A percentile compares a stretch with the other conserved stretches of the same genome.
phyloP scores from a whole-genome alignment of 64 coral and sea anemone genomes.

The Acropora tenuis region DNA sequence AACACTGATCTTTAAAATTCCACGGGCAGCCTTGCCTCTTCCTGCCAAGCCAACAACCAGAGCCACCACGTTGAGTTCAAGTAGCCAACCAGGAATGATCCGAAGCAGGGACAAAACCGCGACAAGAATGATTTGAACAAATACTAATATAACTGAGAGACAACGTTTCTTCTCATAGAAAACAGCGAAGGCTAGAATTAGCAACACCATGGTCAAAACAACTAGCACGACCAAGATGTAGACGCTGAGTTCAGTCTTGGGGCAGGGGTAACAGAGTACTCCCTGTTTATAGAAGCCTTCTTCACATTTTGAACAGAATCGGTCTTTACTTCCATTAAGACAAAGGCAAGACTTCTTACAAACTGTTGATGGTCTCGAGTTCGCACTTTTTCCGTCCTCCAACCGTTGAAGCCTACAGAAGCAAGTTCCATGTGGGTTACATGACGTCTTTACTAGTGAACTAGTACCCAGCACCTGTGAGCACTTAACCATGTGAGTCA shows the following conservation, averaged over 20 bases:
- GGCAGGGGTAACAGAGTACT: constrained; percentile 59
- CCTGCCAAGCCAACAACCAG: constrained; percentile 72
- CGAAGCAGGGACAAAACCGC: constrained; percentile 57
- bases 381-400: neutral
- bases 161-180: constrained; percentile 17
- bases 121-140: constrained; percentile 63
- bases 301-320: constrained; percentile 79
- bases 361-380: neutral
- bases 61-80: constrained; percentile 65
- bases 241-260: constrained; percentile 26
- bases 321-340: constrained; percentile 49
- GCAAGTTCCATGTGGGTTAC: constrained; percentile 67
- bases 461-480: neutral
- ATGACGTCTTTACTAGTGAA: constrained; percentile 17
- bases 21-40: constrained; percentile 41
- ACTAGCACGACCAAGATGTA: constrained; percentile 41
- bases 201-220: constrained; percentile 6
- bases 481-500: constrained; percentile 71
- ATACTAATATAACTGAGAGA: neutral
- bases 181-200: neutral
- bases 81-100: constrained; percentile 78
- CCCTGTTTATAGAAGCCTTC: constrained; percentile 67
- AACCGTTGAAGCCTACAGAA: neutral
- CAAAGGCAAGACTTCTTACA: constrained; percentile 70
- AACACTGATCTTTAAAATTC: constrained; percentile 69